Evolutionary conservation across 2,113 vertebrate species (phyloP).

Genomic region (Esox niger): DNA sequence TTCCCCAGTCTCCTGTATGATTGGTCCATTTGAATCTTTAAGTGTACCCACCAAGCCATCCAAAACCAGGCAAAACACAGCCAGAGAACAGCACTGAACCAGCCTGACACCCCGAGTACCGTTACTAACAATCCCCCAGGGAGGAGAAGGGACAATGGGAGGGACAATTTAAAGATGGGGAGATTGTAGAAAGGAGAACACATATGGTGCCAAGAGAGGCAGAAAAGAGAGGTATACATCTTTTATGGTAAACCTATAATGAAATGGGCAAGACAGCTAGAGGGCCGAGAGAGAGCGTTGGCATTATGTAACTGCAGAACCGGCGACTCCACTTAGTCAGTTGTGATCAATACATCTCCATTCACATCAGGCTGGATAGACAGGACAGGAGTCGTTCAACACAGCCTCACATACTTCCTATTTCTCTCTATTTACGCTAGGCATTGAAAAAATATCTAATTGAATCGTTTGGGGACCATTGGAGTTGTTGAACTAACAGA

Average conservation of each 20-base stretch:
- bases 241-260: slow-evolving; percentile 57
- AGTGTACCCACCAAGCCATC: slow-evolving; percentile 51
- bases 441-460: no score
- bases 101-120: slow-evolving; percentile 33
- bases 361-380: slow-evolving; percentile 48
- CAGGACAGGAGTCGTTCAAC: slow-evolving; percentile 59
- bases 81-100: slow-evolving; percentile 45
- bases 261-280: slow-evolving; percentile 63
- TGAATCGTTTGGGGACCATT: no score
- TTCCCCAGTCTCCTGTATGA: slow-evolving; percentile 29
- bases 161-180: slow-evolving; percentile 34
- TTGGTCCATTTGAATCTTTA: slow-evolving; percentile 60
- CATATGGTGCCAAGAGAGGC: slow-evolving; percentile 34
- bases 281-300: slow-evolving; percentile 32
- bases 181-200: slow-evolving; percentile 48
- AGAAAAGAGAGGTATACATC: slow-evolving; percentile 53
- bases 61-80: slow-evolving; percentile 47
- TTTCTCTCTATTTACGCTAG: neutral
- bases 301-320: slow-evolving; percentile 54
- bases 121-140: slow-evolving; percentile 5
- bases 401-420: slow-evolving; percentile 26
- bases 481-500: no score
- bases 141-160: neutral
- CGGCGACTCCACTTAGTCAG: slow-evolving; percentile 15
- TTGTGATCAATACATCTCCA: slow-evolving; percentile 64